phyloP scores from a whole-genome alignment of 2,113 vertebrate species.

The Sisor rabdophorus region DNA sequence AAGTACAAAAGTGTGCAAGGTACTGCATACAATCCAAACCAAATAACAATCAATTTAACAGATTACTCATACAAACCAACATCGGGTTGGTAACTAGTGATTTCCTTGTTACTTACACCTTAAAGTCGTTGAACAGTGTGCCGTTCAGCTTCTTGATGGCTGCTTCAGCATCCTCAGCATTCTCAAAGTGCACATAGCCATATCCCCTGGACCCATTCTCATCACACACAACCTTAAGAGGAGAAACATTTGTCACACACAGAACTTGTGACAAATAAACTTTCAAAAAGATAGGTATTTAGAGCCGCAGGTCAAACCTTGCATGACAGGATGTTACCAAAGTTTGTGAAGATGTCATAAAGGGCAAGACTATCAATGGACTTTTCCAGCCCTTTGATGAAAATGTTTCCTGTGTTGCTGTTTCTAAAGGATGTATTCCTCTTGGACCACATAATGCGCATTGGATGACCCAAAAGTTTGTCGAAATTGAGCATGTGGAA shows the following conservation, averaged over 20 bases:
- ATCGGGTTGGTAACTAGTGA: no score
- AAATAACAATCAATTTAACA: no score
- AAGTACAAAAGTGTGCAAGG: no score
- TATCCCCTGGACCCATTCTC: conserved; percentile 98
- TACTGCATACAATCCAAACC: no score
- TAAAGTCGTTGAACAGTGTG: conserved; percentile 80
- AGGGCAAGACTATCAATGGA: conserved; percentile 90
- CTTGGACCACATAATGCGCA: conserved; percentile 98
- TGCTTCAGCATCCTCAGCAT: conserved; percentile 93
- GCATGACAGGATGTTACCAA: conserved; percentile 96
- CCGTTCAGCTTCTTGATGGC: conserved; percentile 99
- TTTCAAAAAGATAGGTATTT: no score
- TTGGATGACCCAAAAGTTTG: conserved; percentile 92
- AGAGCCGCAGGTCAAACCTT: conserved; percentile 75
- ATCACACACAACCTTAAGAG: conserved; percentile 88
- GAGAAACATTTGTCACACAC: conserved; percentile 31
- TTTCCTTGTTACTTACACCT: no score
- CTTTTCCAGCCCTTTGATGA: conserved; percentile 98
- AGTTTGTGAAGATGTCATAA: conserved; percentile 90
- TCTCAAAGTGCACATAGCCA: conserved; percentile 98
- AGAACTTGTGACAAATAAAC: no score
- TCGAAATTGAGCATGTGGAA: conserved; percentile 99
- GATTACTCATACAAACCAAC: no score
- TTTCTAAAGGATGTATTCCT: conserved; percentile 93
- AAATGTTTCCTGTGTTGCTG: conserved; percentile 95